phyloP scores from a whole-genome alignment of 2,113 vertebrate species.

The Xenus cinereus region DNA sequence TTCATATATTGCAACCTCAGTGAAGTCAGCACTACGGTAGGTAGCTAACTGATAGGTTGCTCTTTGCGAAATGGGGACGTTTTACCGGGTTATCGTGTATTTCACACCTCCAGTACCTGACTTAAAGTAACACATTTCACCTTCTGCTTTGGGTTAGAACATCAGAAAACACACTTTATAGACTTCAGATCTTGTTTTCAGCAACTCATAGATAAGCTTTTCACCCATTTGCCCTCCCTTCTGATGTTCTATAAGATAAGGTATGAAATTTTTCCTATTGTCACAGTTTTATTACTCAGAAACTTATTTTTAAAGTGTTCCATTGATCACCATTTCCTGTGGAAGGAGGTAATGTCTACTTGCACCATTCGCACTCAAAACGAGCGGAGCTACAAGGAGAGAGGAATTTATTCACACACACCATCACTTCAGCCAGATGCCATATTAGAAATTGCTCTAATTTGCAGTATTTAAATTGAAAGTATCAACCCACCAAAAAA shows the following conservation, averaged over 20 bases:
- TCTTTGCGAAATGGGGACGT: not conserved
- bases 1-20: not conserved
- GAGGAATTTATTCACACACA: not conserved
- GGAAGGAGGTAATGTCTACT: not conserved
- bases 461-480: not conserved
- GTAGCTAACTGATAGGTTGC: not conserved
- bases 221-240: not conserved
- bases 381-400: not conserved
- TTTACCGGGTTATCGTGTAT: not conserved
- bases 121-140: not conserved
- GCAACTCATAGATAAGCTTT: not conserved
- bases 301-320: slow-evolving; percentile 40
- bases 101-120: not conserved
- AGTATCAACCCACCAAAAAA: not conserved
- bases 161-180: not conserved
- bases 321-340: slow-evolving; percentile 47
- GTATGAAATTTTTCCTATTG: slow-evolving; percentile 16
- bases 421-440: not conserved
- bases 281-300: slow-evolving; percentile 20
- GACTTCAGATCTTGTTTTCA: not conserved
- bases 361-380: slow-evolving; percentile 17
- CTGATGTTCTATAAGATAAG: slow-evolving; percentile 23
- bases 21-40: not conserved
- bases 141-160: not conserved
- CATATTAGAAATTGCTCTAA: not conserved